Conservation (phyloP, 2,888 invertebrate species). For the Balanococcus diminutus region DNA sequence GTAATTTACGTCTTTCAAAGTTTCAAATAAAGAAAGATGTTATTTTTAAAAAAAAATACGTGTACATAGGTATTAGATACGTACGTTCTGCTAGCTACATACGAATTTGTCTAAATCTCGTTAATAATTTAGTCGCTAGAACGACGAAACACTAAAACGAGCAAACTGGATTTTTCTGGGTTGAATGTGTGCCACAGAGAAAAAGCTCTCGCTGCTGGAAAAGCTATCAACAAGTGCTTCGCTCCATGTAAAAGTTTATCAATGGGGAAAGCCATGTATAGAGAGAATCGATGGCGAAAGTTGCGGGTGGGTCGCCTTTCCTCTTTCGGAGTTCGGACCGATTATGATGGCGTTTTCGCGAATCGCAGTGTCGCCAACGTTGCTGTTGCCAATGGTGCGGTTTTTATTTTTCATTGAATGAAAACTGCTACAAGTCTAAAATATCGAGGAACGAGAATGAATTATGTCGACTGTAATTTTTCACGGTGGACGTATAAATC, state of each 20-base stretch:
- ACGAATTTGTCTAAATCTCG: background rate
- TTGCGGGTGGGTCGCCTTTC: background rate
- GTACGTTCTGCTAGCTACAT: too few relatives aligned
- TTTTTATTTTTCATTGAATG: conserved; percentile 7
- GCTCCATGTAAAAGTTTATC: conserved; percentile 20
- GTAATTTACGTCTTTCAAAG: background rate
- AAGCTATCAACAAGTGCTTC: conserved; percentile 24
- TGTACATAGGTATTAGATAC: background rate
- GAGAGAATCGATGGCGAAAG: conserved; percentile 14
- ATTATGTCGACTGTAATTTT: background rate
- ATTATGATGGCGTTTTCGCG: background rate
- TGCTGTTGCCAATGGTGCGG: background rate
- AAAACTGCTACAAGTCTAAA: background rate
- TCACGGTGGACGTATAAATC: background rate
- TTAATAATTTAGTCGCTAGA: background rate
- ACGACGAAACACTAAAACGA: background rate
- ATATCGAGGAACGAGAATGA: background rate
- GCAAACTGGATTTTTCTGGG: background rate
- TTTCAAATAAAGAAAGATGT: too few relatives aligned
- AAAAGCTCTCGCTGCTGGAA: background rate
- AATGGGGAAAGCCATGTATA: background rate
- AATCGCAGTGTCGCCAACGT: conserved; percentile 33
- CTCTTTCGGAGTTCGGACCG: background rate
- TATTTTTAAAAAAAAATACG: background rate
- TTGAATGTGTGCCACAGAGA: background rate